Percentiles rank a stretch among this genome's conserved stretches.
phyloP scores from a whole-genome alignment of 2,888 invertebrate species.

The Ophion obscuratus region DNA sequence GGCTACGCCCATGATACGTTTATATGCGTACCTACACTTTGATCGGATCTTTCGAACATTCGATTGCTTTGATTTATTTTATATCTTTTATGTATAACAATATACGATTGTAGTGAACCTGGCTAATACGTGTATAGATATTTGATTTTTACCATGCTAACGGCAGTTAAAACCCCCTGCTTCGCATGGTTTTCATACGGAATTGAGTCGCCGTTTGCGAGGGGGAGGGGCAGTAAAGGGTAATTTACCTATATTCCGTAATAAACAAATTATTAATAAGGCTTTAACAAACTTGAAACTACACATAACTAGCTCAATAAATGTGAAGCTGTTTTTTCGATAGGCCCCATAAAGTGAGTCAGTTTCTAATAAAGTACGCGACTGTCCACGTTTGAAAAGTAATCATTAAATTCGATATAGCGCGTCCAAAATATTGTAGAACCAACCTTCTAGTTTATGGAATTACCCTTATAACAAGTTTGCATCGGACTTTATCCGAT shows the following conservation, averaged over 20 bases:
- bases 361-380: not conserved
- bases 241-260: not conserved
- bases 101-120: conserved; percentile 41
- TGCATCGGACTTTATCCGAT: no score
- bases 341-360: not conserved
- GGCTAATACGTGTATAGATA: conserved; percentile 21
- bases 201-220: conserved; percentile 22
- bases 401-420: no score
- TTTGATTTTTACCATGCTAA: conserved; percentile 26
- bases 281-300: no score
- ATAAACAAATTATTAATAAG: not conserved
- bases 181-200: not conserved
- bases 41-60: conserved; percentile 16
- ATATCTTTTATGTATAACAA: conserved; percentile 51
- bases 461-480: no score
- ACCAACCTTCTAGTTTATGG: no score
- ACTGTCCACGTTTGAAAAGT: no score
- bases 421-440: no score
- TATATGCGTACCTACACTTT: not conserved
- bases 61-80: conserved; percentile 37
- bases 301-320: no score
- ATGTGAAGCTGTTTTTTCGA: no score
- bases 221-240: not conserved
- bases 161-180: conserved; percentile 16
- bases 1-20: not conserved